A percentile compares a stretch with the other conserved stretches of the same genome.
phyloP scores from a whole-genome alignment of 2,888 invertebrate species.

The Trileptium ribeirensis region DNA sequence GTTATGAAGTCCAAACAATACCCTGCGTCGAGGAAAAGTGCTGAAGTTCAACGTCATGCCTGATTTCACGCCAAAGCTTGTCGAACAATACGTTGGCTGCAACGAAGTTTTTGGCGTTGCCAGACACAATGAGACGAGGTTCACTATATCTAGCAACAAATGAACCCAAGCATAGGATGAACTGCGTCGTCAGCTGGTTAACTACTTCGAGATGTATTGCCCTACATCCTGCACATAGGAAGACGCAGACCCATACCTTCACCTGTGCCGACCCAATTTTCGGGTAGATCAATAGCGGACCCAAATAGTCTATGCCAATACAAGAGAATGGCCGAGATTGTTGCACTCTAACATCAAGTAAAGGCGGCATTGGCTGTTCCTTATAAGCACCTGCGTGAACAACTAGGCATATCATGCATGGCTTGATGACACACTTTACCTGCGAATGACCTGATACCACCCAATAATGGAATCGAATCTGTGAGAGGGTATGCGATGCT shows the following conservation, averaged over 20 bases:
- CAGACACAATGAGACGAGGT: constrained; percentile 46
- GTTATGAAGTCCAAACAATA: neutral
- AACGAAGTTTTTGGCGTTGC: constrained; percentile 52
- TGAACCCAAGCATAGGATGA: constrained; percentile 45
- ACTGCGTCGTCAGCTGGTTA: constrained; percentile 43
- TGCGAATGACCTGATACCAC: no score
- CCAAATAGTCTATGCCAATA: constrained; percentile 4
- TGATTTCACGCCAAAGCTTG: constrained; percentile 34
- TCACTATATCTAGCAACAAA: constrained; percentile 42
- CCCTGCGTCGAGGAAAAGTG: neutral
- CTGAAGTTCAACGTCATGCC: neutral
- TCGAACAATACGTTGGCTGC: neutral
- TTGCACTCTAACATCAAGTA: neutral
- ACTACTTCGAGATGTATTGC: constrained; percentile 19
- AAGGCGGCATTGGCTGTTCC: neutral
- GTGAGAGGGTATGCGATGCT: no score
- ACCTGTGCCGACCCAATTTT: neutral
- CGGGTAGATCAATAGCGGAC: neutral
- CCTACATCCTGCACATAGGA: constrained; percentile 14
- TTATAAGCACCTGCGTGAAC: neutral
- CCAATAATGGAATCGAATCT: no score
- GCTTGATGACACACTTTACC: no score
- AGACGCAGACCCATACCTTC: constrained; percentile 20
- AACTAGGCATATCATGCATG: no score
- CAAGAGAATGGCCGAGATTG: neutral